Percentiles rank a stretch among this genome's conserved stretches.
Evolutionary conservation across 2,797 vertebrate species (phyloP).

Genomic region (Prionace glauca): DNA sequence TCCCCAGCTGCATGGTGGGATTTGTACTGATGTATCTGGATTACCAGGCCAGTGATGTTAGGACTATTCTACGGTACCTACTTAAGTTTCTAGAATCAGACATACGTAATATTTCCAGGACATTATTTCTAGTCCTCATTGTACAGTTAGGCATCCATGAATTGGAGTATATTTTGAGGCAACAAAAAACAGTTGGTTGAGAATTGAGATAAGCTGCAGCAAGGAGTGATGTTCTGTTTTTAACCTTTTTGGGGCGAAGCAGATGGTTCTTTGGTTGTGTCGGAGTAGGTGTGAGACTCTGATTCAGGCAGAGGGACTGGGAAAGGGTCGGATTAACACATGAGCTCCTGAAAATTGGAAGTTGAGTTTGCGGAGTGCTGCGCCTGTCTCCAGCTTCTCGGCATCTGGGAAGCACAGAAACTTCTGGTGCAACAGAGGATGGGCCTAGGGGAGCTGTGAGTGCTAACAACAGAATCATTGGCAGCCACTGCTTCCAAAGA

Average conservation of each 20-base stretch:
- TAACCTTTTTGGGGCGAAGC: not conserved
- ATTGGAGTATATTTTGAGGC: not conserved
- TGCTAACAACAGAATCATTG: not conserved
- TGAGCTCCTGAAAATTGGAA: not conserved
- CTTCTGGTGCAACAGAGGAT: not conserved
- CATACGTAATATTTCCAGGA: not conserved
- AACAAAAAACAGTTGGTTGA: not conserved
- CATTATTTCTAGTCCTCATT: not conserved
- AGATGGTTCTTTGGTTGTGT: not conserved
- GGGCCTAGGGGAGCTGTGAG: not conserved
- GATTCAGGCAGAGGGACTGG: not conserved
- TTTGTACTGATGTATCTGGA: not conserved
- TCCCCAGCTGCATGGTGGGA: not conserved
- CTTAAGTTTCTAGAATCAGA: not conserved
- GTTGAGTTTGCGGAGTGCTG: not conserved
- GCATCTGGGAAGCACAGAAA: not conserved
- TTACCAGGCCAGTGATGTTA: not conserved
- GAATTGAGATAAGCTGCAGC: not conserved
- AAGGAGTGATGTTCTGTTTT: not conserved
- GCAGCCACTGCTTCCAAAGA: not conserved
- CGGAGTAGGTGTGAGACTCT: not conserved
- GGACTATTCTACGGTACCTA: not conserved
- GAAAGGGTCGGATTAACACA: not conserved
- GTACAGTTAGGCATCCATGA: not conserved
- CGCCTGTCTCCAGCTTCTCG: not conserved